These are phyloP conservation scores for Pocillopora meandrina DNA, from an alignment of 92 coral and sea anemone genomes.

Conservation along the genomic window DNA sequence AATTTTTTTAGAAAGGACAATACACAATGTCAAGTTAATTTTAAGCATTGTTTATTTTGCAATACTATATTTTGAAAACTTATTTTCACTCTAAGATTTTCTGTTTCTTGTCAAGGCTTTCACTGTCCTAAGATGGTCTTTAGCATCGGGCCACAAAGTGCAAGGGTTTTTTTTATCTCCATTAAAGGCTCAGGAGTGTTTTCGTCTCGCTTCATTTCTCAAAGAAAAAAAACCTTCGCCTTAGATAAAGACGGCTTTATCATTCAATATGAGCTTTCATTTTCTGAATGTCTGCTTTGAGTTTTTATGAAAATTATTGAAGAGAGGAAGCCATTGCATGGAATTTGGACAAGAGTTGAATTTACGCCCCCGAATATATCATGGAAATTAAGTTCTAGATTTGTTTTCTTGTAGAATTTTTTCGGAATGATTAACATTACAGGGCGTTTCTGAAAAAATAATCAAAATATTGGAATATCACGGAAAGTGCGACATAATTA, in stretches of 20 bases:
- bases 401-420: conserved; percentile 11
- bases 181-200: not conserved
- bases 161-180: too few relatives aligned
- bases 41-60: not conserved
- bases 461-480: not conserved
- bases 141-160: too few relatives aligned
- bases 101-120: not conserved
- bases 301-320: not conserved
- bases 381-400: not conserved
- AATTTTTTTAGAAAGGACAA: not conserved
- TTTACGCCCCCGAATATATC: not conserved
- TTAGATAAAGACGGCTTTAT: not conserved
- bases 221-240: conserved; percentile 17
- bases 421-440: not conserved
- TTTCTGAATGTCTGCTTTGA: not conserved
- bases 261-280: not conserved
- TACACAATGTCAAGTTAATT: not conserved
- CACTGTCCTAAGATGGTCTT: too few relatives aligned
- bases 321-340: not conserved
- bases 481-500: too few relatives aligned
- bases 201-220: conserved; percentile 17
- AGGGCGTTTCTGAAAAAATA: not conserved
- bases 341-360: too few relatives aligned
- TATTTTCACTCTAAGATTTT: not conserved
- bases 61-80: not conserved